Evolutionary conservation across 2,797 vertebrate species (phyloP), one percentile per base, ranked within the genome.

Genomic region (Danio tinwini): DNA sequence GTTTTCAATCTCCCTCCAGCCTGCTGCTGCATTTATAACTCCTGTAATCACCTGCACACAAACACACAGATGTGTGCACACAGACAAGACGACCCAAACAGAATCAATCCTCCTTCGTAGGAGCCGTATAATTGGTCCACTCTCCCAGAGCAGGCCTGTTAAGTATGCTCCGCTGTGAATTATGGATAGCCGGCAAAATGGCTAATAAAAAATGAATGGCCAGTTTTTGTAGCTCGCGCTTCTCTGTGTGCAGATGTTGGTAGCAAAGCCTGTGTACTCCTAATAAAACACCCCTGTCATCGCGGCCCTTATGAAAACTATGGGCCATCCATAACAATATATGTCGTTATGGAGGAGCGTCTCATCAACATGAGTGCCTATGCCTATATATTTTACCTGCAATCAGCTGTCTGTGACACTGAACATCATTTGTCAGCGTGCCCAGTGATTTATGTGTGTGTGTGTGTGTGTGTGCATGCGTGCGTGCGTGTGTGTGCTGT

Each of bases 191-290:
- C 71, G 71, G 81, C 84, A 88, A 86, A 86, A 86, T 85, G 80
- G 74, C 83, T 75, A 83, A 86, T 88, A 86, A 88, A 88, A 88
- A 82, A 86, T 85, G 82, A 86, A 86, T 84, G 84, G 80, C 64
- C 16, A 56, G 61, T 76, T 87, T 86, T 86, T 84, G 84, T 85
- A 87, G 84, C 81, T 81, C 64, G 74, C 72, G 59, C 82, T 72
- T 62, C 70, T 77, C 75, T 61, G 75, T 71, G 73, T 58, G 62
- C 78, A 83, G 78, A 83, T 81, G 82, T 83, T 84, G 70, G 55
- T 73, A 78, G 76, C 70, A 62, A 78, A 58, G 70, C 47, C 65
- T 62, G 40, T 58, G 78, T 76, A 74, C 71, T 78, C 53, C 68
- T 80, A 81, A 82, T 84, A 82, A 85, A 85, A 50, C 78, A 79